Evolutionary conservation across 92 coral and sea anemone species (phyloP), one percentile per base, ranked within the genome.

Genomic region (Palythoa caribaeorum): DNA sequence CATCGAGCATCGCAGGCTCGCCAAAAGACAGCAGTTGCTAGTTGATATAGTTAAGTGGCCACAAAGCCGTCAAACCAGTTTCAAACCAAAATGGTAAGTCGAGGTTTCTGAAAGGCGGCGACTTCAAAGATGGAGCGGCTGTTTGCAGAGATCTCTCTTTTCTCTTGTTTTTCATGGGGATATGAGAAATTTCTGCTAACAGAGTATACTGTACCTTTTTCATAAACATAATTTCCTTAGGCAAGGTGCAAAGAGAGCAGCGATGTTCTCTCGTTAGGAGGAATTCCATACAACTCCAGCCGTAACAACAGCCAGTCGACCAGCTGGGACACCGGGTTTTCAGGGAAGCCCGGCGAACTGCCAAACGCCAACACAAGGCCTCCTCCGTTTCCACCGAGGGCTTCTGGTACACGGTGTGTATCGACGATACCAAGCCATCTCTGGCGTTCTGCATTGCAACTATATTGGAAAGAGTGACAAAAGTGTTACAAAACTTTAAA

Each of bases 351-450:
- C 15, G 36, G 28, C 5, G 78, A 74, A 38, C 47, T 47, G 9
- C 75, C 75, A 38, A 70, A 70, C 9, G 47, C 75, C 47, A 70
- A 12, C 28, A 63, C 70, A 63, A 63, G 36, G 20, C 70, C 70
- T 7, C 70, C 70, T 19, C 35, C 70, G 28, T 63, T 4, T 63
- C 70, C 70, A 3, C 70, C 70, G 28, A 63, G 19, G 3, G 70
- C 70, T 19, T 63, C 70, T 19, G 70, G 70, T 19, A 63, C 70
- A 19, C 17, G n/a, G 20, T 63, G 70, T 20, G 70, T 63, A 35
- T 63, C 70, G 28, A 63, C 70, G 20, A 63, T 63, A 7, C 70
- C 70, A 17, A 63, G 17, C 70, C 70, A 63, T 63, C 70, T 63
- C 8, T 17, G 70, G 9, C 35, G 37, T 17, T n/a, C 70, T 63